Base-by-base conservation (phyloP, 2,113 vertebrate species). In the Channa maculata region DNA sequence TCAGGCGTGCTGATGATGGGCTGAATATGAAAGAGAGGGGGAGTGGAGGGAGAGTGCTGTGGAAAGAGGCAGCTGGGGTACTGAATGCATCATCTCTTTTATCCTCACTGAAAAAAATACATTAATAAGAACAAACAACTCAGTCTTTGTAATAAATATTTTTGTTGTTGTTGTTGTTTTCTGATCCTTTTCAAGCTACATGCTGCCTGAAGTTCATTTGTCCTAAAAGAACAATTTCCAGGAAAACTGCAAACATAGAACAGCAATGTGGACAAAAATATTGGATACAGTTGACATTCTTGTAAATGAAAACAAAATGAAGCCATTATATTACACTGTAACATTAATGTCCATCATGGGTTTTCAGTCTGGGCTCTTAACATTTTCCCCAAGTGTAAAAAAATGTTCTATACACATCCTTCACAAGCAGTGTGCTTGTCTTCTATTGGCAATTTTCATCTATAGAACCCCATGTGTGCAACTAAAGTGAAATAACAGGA, bases 401-500 rank as follows among this genome's bases (percentile, higher is more conserved):
- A 41, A 83, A 71, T 6, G 10, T 49, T 78, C 45, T 49, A 49
- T 61, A 48, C 68, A 80, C 71, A 83, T 80, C 71, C 71, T 81
- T 68, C 54, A 63, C 52, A 41, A 34, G 69, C 72, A 80, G 76
- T 75, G 64, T 74, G 67, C 74, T 85, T 39, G 54, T 58, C 78
- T 86, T 82, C 81, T 81, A 71, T 57, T 79, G 64, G 82, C 77
- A 67, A 85, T 91, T 88, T 87, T 87, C 76, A 84, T 77, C 73
- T 46, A 41, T 49, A 51, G 75, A 89, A 77, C 63, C 86, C 81
- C 86, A 82, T 88, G 86, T 84, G 83, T 85, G 74, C 71, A 66
- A 72, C 80, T 78, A 71, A 51, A 89, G 78, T 85, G 79, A 88
- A 93, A 91, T 89, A 89, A 91, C 89, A 90, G 86, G 74, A 83